Base-by-base conservation (phyloP, 2,888 invertebrate genomes). In the Oligia strigilis region DNA sequence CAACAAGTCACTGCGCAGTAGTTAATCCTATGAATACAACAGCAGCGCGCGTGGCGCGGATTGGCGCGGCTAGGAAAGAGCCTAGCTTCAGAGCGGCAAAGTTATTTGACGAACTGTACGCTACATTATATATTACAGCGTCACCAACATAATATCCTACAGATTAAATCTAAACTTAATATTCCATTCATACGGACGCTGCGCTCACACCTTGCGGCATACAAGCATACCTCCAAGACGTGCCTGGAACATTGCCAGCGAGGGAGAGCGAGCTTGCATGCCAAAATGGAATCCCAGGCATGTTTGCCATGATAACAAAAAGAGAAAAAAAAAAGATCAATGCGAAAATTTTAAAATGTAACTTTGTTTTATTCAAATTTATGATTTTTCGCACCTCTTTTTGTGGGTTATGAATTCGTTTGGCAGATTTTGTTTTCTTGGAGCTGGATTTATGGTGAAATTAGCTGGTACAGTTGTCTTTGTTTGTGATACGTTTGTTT, bases 211-310 rank as follows among this genome's bases (percentile, higher is more conserved):
- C 91, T 92, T 91, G 89, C 69, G 86, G 90, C 91, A 85, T 85
- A 84, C 89, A 73, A 81, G 87, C 79, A 85, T 88, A 89, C 89
- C 90, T 90, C 82, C 82, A 89, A 93, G 93, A 91, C 92, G 89
- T 91, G 88, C 76, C 88, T 94, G 94, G 94, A 90, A 64, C 79
- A 14, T 13, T 91, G 94, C 94, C 94, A 94, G 89, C 83, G 83
- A 78, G 85, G 88, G 90, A 93, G 92, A 92, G 90, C 93, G 91
- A 92, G 91, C 91, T 88, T 91, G 91, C 90, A 92, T 92, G 93
- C 94, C 94, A 93, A 94, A 94, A 93, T 92, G 92, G 92, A 92
- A 92, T 92, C 92, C 91, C 80, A 88, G 88, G 85, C 90, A 89
- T 91, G 91, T 91, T 92, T 89, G 89, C 88, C 85, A 83, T 90